Evolutionary conservation across 2,113 vertebrate genomes (phyloP), one percentile per base, ranked within the genome.

Genomic region (Chascanopsetta lugubris): DNA sequence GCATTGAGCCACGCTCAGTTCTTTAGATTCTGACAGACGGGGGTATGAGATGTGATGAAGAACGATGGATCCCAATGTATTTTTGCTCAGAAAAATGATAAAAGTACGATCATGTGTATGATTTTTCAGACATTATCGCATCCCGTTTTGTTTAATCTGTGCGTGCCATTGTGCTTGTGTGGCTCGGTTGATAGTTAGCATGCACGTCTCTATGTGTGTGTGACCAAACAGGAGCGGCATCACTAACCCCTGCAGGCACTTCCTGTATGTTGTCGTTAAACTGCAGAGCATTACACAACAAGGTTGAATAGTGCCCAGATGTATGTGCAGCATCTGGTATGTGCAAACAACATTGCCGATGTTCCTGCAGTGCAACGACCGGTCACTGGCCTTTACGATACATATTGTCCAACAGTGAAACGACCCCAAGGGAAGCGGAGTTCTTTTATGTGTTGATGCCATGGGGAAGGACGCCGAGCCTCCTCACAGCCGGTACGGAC

Each of bases 361-460:
- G 42, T 49, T 66, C 10, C 10, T 30, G 60, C 22, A 54, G 24
- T 9, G 8, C 32, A 20, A 68, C 5, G 24, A 69, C 24, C 29
- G 50, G 58, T 36, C 67, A 55, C 29, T 58, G 46, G 57, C 62
- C 66, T 72, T 69, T 45, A 27, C 38, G 9, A 25, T 47, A 34
- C 27, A 49, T 72, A 50, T 36, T 58, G 48, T 68, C 48, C 43
- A 71, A 49, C 32, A 42, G 48, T 13, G 13, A 43, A 64, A 53
- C 58, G 2, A 36, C 57, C 25, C 21, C 15, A 1, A 13, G 24
- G 27, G 55, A 26, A 48, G 54, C 63, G 15, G 4, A 30, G 18
- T 46, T 60, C 6, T 56, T 72, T 61, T 45, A 62, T 79, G 58
- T 79, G 55, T 71, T 77, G 50, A 73, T 72, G 54, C 74, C 69